Percentiles rank a stretch among this genome's conserved stretches.
These are phyloP conservation scores for Molossus alvarezi DNA, from an alignment of 2,797 vertebrate species.

Conservation along the genomic window DNA sequence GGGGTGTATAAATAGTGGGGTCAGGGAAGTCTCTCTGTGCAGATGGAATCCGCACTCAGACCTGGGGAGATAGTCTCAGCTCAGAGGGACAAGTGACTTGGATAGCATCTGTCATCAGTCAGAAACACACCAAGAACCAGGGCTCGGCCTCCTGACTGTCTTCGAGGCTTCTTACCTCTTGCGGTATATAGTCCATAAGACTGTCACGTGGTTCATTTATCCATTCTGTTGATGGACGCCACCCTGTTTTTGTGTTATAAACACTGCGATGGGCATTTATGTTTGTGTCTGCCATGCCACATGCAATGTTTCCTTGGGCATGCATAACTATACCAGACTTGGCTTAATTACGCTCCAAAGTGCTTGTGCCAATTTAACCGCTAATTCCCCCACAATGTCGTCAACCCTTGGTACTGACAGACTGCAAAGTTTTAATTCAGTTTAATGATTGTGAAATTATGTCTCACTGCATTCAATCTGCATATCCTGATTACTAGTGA, in stretches of 20 bases:
- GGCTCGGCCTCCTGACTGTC: background rate
- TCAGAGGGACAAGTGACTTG: background rate
- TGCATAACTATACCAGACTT: background rate
- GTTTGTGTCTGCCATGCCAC: background rate
- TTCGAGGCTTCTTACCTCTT: background rate
- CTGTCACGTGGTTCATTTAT: rapidly evolving
- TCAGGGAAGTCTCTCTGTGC: background rate
- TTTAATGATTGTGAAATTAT: background rate
- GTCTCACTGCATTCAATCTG: background rate
- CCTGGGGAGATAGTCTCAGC: background rate
- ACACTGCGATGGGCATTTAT: no score
- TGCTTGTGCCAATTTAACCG: background rate
- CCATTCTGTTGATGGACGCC: no score
- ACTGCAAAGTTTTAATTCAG: background rate
- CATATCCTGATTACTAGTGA: background rate
- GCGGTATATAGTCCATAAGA: background rate
- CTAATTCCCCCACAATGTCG: background rate
- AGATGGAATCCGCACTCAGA: background rate
- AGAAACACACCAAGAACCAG: background rate
- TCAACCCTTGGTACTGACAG: no score
- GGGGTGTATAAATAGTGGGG: no score
- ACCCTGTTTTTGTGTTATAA: background rate
- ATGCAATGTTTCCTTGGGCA: background rate
- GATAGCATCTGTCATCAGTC: background rate
- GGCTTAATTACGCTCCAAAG: background rate